A percentile compares a stretch with the other conserved stretches of the same genome.
Evolutionary conservation across 2,888 invertebrate species (phyloP).

Genomic region (Lasioglossum lativentre): DNA sequence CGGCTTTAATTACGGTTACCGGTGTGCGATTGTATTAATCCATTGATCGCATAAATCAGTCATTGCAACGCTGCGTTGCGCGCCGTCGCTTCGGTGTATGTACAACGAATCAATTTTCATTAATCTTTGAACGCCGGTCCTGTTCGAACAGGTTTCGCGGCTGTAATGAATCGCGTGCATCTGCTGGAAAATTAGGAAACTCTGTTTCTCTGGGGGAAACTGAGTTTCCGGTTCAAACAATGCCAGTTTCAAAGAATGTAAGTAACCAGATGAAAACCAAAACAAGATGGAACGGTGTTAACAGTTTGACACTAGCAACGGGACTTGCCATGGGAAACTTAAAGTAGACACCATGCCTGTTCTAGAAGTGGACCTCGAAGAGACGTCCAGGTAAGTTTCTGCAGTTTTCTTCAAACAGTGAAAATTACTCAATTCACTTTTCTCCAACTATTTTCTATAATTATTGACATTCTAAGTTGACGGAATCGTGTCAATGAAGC

Average conservation of each 20-base stretch:
- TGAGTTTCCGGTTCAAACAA: background rate
- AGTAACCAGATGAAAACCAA: background rate
- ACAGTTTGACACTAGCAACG: background rate
- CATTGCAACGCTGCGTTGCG: too few relatives aligned
- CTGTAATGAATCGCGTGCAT: background rate
- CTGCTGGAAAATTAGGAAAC: background rate
- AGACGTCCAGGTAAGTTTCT: background rate
- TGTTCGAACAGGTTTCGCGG: background rate
- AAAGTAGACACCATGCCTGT: background rate
- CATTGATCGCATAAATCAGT: background rate
- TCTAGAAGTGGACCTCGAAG: background rate
- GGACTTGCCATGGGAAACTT: background rate
- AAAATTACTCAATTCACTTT: too few relatives aligned
- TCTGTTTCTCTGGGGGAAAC: background rate
- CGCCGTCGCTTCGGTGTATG: background rate
- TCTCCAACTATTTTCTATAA: background rate
- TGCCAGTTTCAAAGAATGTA: too few relatives aligned
- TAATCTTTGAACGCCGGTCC: background rate
- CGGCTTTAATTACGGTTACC: background rate
- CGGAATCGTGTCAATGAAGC: too few relatives aligned
- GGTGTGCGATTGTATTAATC: background rate
- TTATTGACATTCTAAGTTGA: background rate
- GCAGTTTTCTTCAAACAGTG: rapidly evolving
- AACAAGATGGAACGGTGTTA: background rate
- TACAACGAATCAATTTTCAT: background rate